Conservation (phyloP, 2,888 invertebrate species). For the Spodoptera exigua region DNA sequence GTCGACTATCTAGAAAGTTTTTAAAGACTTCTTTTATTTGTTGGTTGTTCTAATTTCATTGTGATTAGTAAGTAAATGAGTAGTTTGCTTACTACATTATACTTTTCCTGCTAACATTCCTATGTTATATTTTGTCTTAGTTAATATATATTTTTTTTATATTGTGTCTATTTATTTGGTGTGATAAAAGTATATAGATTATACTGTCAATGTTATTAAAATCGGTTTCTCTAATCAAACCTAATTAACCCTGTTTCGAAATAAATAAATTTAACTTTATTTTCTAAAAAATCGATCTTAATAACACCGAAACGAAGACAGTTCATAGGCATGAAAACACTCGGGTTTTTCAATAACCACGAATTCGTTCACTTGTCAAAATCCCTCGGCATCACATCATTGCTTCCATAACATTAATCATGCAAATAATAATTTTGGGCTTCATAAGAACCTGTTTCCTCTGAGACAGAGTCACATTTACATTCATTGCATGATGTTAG, state of each 20-base stretch:
- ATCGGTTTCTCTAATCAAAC: too few species aligned
- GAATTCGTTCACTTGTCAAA: slow-evolving; percentile 16
- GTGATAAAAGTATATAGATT: too few species aligned
- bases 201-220: too few species aligned
- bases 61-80: too few species aligned
- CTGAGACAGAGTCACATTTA: slow-evolving; percentile 60
- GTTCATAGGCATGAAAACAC: background rate
- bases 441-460: slow-evolving; percentile 57
- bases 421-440: slow-evolving; percentile 56
- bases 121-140: too few species aligned
- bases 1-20: slow-evolving; percentile 17
- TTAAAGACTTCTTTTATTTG: slow-evolving; percentile 12
- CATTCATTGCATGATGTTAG: slow-evolving; percentile 69
- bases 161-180: too few species aligned
- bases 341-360: slow-evolving; percentile 32
- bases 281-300: background rate
- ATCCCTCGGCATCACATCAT: slow-evolving; percentile 20
- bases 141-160: too few species aligned
- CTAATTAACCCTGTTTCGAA: too few species aligned
- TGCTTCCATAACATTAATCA: slow-evolving; percentile 37
- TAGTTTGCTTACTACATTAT: too few species aligned
- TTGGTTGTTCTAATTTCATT: too few species aligned
- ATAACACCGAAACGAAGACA: slow-evolving; percentile 5
- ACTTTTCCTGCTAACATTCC: too few species aligned
- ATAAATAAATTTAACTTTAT: too few species aligned